These are phyloP conservation scores for Halesus radiatus DNA, from an alignment of 1,140 invertebrate species.

Conservation along the genomic window DNA sequence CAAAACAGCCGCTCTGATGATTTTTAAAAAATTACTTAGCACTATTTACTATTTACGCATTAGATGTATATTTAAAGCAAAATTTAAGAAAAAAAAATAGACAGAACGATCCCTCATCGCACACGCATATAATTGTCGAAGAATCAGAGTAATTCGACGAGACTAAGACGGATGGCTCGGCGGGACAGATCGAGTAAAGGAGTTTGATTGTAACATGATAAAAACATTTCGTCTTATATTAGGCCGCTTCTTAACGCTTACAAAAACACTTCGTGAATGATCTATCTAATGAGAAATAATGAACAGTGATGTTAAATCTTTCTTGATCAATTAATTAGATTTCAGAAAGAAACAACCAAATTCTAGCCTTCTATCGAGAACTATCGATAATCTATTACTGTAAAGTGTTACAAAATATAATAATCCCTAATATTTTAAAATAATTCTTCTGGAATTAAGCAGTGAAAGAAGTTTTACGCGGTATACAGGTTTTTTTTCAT, in stretches of 20 bases:
- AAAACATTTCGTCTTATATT: slow-evolving; percentile 21
- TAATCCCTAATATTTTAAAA: too few relatives aligned
- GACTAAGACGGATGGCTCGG: slow-evolving; percentile 3
- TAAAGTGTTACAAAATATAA: neutral
- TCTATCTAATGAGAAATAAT: slow-evolving; percentile 18
- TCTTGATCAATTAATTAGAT: neutral
- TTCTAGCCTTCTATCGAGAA: too few relatives aligned
- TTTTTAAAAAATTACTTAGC: too few relatives aligned
- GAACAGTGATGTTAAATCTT: neutral
- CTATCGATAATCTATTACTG: too few relatives aligned
- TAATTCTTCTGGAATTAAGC: too few relatives aligned
- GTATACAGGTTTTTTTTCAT: too few relatives aligned
- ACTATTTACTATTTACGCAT: too few relatives aligned
- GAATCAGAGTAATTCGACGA: neutral
- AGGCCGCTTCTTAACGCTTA: neutral
- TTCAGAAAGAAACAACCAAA: too few relatives aligned
- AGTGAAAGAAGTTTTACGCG: neutral
- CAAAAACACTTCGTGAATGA: neutral
- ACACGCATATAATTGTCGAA: neutral
- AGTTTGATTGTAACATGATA: slow-evolving; percentile 10
- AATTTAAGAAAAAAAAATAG: too few relatives aligned
- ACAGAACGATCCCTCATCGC: too few relatives aligned
- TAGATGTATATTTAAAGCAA: too few relatives aligned
- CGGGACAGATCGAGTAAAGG: neutral
- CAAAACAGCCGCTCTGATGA: too few relatives aligned